These are phyloP conservation scores for Parnassius orleans DNA, from an alignment of 2,888 invertebrate genomes.

Conservation along the genomic window DNA sequence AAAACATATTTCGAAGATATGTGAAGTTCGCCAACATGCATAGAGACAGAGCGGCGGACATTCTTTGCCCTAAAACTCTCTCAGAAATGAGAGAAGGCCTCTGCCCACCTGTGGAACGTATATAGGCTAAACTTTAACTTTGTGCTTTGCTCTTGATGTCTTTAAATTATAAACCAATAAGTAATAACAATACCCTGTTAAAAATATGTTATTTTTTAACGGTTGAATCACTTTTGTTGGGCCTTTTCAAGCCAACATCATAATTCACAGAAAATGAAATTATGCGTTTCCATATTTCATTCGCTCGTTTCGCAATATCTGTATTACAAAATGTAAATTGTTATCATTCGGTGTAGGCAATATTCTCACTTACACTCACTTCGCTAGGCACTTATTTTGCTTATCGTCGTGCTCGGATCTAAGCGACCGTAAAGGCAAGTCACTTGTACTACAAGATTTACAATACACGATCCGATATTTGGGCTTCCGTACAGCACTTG, in stretches of 20 bases:
- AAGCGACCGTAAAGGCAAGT: slow-evolving; percentile 6
- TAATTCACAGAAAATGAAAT: background rate
- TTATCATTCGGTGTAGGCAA: slow-evolving; percentile 22
- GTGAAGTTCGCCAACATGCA: too few species aligned
- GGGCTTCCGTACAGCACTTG: slow-evolving; percentile 25
- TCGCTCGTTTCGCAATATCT: slow-evolving; percentile 13
- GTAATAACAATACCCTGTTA: too few species aligned
- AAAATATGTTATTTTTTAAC: too few species aligned
- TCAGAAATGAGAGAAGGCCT: too few species aligned
- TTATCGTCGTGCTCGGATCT: slow-evolving; percentile 18
- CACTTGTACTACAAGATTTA: slow-evolving; percentile 22
- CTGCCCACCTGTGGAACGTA: too few species aligned
- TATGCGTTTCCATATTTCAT: slow-evolving; percentile 14
- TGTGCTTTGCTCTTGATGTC: too few species aligned
- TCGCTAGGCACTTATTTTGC: slow-evolving; percentile 20
- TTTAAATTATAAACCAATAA: too few species aligned
- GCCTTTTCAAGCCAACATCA: background rate
- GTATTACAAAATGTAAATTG: slow-evolving; percentile 25
- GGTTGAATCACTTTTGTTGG: too few species aligned
- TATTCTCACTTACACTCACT: slow-evolving; percentile 19
- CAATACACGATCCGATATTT: slow-evolving; percentile 22
- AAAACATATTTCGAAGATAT: too few species aligned
- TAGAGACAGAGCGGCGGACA: too few species aligned
- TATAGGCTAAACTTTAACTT: too few species aligned
- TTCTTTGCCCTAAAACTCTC: too few species aligned